Evolutionary conservation across 2,113 vertebrate species (phyloP), one percentile per base, ranked within the genome.

Genomic region (Chrysemys picta): DNA sequence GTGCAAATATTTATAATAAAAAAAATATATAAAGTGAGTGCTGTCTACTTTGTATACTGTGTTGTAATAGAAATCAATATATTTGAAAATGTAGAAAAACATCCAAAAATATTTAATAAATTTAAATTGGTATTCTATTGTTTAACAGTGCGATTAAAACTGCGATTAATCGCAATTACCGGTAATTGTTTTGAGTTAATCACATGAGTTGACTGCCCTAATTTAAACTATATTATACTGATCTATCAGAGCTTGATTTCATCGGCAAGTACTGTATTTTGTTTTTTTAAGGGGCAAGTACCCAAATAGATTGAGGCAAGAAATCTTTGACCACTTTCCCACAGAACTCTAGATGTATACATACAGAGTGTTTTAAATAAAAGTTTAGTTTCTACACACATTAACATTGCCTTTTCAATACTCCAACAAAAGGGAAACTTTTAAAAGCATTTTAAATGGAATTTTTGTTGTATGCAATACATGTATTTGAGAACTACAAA

Each of bases 301-400:
- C 4, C 6, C 82, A 45, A 53, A 42, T 42, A 81, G 52, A 52
- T 82, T 45, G 8, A 81, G 22, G 42, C 31, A 82, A 10, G 25
- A 90, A 95, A 35, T 88, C 80, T 89, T 82, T n/a, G 69, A 76
- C 42, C 69, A 50, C 27, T 85, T 91, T 89, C 90, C 24, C 52
- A 57, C 80, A 84, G 8, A 50, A 1, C 29, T 76, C 76, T 84
- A 88, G 56, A 76, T 90, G 91, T 14, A 81, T 16, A 62, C 6
- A 49, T 5, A 76, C 6, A 54, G 13, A 8, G 9, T 31, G 57
- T 12, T 19, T 13, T 90, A 52, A 84, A 90, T 0, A 86, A 54
- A 84, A 24, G 75, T 87, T 52, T 42, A 91, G 24, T 69, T 38
- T 69, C 35, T 21, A 69, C 17, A 80, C 10, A 69, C 91, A 72